Percentiles rank a stretch among this genome's conserved stretches.
These are phyloP conservation scores for Scolopax mira DNA, from an alignment of 2,113 vertebrate species.

Conservation along the genomic window DNA sequence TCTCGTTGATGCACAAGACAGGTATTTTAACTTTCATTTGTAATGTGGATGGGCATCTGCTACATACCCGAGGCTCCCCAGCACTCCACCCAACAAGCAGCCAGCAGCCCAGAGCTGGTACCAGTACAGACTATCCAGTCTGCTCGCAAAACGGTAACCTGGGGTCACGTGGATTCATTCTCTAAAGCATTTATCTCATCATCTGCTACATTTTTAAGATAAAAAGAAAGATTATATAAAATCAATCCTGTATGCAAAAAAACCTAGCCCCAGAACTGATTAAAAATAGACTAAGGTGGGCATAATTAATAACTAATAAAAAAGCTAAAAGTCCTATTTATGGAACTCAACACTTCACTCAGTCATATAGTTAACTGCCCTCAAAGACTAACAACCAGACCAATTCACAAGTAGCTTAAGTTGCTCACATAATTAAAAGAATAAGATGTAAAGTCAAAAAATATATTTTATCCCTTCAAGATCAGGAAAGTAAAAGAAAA, in stretches of 20 bases:
- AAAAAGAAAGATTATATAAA: not conserved
- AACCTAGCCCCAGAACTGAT: not conserved
- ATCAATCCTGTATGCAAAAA: not conserved
- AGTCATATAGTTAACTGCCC: not conserved
- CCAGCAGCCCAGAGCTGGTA: not conserved
- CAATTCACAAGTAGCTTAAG: constrained; percentile 59
- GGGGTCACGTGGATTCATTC: not conserved
- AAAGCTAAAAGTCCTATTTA: not conserved
- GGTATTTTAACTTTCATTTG: not conserved
- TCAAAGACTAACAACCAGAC: constrained; percentile 45
- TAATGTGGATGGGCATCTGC: rapidly evolving
- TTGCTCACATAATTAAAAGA: not conserved
- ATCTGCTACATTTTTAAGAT: constrained; percentile 11
- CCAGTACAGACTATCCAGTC: not conserved
- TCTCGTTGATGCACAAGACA: not conserved
- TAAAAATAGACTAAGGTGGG: not conserved
- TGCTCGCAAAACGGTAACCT: not conserved
- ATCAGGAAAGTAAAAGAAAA: constrained; percentile 59
- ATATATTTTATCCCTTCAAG: constrained; percentile 28
- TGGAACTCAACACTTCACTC: constrained; percentile 5
- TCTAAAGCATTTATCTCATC: not conserved
- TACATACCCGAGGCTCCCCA: not conserved
- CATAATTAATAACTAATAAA: constrained; percentile 31
- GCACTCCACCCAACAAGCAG: not conserved
- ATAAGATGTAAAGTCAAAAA: constrained; percentile 50